Percentiles rank a stretch among this genome's conserved stretches.
Conservation (phyloP, 23 tunicate species). For the Ciona savignyi region DNA sequence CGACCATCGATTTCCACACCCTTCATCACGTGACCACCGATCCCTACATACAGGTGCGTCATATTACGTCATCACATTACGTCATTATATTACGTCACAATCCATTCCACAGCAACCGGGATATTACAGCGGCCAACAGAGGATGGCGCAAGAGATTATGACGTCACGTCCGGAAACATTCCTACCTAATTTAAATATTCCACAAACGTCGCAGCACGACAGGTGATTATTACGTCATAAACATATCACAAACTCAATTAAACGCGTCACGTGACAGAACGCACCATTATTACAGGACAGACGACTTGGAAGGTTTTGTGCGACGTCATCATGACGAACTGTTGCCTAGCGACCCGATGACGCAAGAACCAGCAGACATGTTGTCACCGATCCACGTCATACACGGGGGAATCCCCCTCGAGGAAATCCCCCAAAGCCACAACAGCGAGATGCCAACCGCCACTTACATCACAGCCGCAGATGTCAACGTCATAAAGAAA, state of each 20-base stretch:
- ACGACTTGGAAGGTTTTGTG: slow-evolving; percentile 32
- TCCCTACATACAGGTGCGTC: slow-evolving; percentile 67
- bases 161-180: slow-evolving; percentile 10
- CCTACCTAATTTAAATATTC: slow-evolving; percentile 2
- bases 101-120: slow-evolving; percentile 15
- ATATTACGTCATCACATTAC: background rate
- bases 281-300: slow-evolving; percentile 12
- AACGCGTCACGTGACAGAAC: too few relatives aligned
- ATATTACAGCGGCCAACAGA: slow-evolving; percentile 10
- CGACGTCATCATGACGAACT: slow-evolving; percentile 25
- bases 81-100: background rate
- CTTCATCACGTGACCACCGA: slow-evolving; percentile 54
- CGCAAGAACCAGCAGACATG: slow-evolving; percentile 70
- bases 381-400: slow-evolving; percentile 70
- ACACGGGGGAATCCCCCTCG: slow-evolving; percentile 31
- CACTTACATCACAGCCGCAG: slow-evolving; percentile 61
- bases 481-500: slow-evolving; percentile 61
- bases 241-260: too few relatives aligned
- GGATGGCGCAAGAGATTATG: slow-evolving; percentile 15
- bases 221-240: background rate
- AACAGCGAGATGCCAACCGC: slow-evolving; percentile 22
- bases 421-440: slow-evolving; percentile 28
- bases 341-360: slow-evolving; percentile 16
- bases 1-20: slow-evolving; percentile 56
- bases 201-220: background rate